Evolutionary conservation across 2,113 vertebrate genomes (phyloP), one percentile per base, ranked within the genome.

Genomic region (Centropristis striata): DNA sequence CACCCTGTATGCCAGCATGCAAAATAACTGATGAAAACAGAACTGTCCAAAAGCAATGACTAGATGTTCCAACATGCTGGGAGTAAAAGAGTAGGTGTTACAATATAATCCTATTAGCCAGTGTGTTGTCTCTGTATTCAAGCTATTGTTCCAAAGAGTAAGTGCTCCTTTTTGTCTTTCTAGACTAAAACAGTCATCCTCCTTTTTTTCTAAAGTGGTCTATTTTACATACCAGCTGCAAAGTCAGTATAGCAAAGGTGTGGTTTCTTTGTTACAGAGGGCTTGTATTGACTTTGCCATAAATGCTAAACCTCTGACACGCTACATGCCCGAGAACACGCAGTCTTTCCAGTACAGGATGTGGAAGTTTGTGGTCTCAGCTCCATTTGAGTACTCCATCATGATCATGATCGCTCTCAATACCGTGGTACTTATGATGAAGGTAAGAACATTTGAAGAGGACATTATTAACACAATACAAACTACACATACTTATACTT

Each of bases 391-490:
- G 76, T 99, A 99, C 86, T 98, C 98, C 82, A 98, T 99, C 88
- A 98, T 99, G 97, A 97, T 97, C 80, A 98, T 99, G 97, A 99
- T 99, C 0, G 98, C 98, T 1, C 95, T 99, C 92, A 99, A 99
- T 89, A 99, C 98, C 0, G 96, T 98, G 54, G 98, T 99, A 20
- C 96, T 99, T 59, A 99, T 99, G 98, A 99, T 99, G 98, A 99
- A 99, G 97, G 98, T 99, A 65, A 68, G 68, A 32, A 11, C 3
- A 4, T 51, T 12, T 51, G 1, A 25, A 59, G 7, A 16, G 1
- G 14, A n/a, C 9, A 12, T 67, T 25, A 44, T 50, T 20, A 51
- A 42, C 41, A 9, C 2, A 28, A 2, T 41, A 9, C 15, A 0
- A 54, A n/a, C 5, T 57, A 1, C 0, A 65, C 65, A 18, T 8